Evolutionary conservation across 2,113 vertebrate species (phyloP).

Genomic region (Myotis lucifugus): DNA sequence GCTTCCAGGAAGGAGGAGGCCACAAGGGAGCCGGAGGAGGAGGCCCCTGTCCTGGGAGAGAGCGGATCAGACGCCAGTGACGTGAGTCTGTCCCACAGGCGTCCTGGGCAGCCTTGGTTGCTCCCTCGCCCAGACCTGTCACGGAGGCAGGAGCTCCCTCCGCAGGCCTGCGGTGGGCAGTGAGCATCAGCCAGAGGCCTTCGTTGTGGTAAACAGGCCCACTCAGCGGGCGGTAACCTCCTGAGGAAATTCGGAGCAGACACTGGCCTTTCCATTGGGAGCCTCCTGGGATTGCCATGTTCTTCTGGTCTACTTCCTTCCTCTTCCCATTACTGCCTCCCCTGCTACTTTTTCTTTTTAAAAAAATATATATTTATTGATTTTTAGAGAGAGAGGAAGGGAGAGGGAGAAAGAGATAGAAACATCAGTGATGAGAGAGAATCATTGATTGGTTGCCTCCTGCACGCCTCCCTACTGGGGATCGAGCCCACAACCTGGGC

Average conservation of each 20-base stretch:
- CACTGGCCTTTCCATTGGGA: background rate
- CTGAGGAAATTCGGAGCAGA: constrained; percentile 10
- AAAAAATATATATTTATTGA: too few relatives aligned
- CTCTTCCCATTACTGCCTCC: background rate
- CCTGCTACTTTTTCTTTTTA: background rate
- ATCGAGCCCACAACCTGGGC: too few relatives aligned
- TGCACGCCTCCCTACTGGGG: too few relatives aligned
- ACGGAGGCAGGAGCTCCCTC: rapidly evolving
- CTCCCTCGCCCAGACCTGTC: background rate
- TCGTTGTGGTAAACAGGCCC: background rate
- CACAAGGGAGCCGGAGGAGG: constrained; percentile 23
- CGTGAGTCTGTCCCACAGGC: constrained; percentile 61
- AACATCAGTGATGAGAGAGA: too few relatives aligned
- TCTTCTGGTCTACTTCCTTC: background rate
- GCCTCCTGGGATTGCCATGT: background rate
- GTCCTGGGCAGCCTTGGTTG: background rate
- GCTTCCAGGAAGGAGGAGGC: constrained; percentile 52
- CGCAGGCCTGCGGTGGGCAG: background rate
- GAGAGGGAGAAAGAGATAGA: too few relatives aligned
- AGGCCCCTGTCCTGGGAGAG: constrained; percentile 48
- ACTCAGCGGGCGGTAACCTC: constrained; percentile 50
- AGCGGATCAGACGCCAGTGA: constrained; percentile 54
- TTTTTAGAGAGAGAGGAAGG: too few relatives aligned
- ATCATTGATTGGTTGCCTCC: too few relatives aligned
- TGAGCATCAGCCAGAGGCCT: constrained; percentile 21